Evolutionary conservation across 2,113 vertebrate species (phyloP).

Genomic region (Hippoglossus stenolepis): DNA sequence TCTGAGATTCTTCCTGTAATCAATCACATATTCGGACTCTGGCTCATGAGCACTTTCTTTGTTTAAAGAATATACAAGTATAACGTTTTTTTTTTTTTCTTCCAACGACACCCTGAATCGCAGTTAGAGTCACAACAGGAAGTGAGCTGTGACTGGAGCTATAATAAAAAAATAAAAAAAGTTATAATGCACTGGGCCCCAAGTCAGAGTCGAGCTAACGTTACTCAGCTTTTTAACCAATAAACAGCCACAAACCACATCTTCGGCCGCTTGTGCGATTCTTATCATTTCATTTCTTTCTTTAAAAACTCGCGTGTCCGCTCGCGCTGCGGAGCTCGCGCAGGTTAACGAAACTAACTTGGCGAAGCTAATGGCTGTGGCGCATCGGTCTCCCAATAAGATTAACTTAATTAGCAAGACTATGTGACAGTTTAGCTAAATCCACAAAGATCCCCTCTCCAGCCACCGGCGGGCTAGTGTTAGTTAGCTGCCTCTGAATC

Average conservation of each 20-base stretch:
- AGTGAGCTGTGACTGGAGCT: background rate
- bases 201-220: background rate
- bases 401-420: conserved; percentile 74
- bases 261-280: background rate
- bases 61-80: background rate
- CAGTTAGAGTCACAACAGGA: background rate
- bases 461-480: conserved; percentile 20
- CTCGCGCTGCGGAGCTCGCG: background rate
- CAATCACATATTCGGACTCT: conserved; percentile 25
- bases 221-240: background rate
- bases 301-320: background rate
- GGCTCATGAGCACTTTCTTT: background rate
- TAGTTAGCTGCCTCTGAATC: conserved; percentile 9
- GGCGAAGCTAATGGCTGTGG: conserved; percentile 28
- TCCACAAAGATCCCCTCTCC: conserved; percentile 49
- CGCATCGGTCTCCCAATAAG: conserved; percentile 52
- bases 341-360: conserved; percentile 47
- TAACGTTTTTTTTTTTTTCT: too few species aligned
- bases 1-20: conserved; percentile 47
- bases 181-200: conserved; percentile 32
- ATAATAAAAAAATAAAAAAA: conserved; percentile 47
- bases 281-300: background rate
- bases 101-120: background rate
- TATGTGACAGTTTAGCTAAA: conserved; percentile 69
- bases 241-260: background rate